Percentiles rank a stretch among this genome's conserved stretches.
Evolutionary conservation across 2,113 vertebrate species (phyloP).

Genomic region (Nannospalax galili): DNA sequence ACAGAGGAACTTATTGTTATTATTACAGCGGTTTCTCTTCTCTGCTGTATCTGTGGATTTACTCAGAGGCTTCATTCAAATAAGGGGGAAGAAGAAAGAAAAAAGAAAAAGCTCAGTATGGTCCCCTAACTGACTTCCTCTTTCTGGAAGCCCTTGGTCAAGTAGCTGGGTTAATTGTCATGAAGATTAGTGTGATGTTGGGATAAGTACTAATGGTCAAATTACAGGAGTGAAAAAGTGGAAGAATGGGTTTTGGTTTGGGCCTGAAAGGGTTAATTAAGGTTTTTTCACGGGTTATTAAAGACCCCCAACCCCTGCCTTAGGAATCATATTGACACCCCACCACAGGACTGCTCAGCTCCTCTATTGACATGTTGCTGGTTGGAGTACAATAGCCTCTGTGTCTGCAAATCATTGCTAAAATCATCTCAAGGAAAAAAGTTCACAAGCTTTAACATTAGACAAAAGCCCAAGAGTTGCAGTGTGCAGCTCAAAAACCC

Average conservation of each 20-base stretch:
- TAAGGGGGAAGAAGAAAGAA: not conserved
- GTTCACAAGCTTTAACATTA: constrained; percentile 89
- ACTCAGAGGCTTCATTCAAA: constrained; percentile 34
- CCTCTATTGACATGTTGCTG: constrained; percentile 89
- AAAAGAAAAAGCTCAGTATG: not conserved
- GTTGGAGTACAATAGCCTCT: constrained; percentile 87
- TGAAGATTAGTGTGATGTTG: constrained; percentile 78
- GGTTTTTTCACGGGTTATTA: constrained; percentile 85
- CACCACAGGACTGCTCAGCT: constrained; percentile 86
- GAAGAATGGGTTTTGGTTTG: constrained; percentile 67
- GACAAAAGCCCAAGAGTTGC: constrained; percentile 92
- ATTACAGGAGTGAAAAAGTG: constrained; percentile 76
- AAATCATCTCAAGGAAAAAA: constrained; percentile 90
- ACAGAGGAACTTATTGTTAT: not conserved
- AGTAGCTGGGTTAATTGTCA: constrained; percentile 67
- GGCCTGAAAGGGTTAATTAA: constrained; percentile 87
- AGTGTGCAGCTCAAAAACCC: constrained; percentile 92
- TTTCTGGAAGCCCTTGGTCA: constrained; percentile 65
- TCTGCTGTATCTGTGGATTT: constrained; percentile 73
- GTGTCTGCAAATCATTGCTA: constrained; percentile 92
- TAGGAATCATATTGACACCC: constrained; percentile 88
- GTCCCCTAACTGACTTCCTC: constrained; percentile 64
- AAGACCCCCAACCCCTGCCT: constrained; percentile 81
- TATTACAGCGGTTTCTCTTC: constrained; percentile 44
- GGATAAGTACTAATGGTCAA: constrained; percentile 64